These are phyloP conservation scores for Pheosia tremula DNA, from an alignment of 2,888 invertebrate genomes.

Conservation along the genomic window DNA sequence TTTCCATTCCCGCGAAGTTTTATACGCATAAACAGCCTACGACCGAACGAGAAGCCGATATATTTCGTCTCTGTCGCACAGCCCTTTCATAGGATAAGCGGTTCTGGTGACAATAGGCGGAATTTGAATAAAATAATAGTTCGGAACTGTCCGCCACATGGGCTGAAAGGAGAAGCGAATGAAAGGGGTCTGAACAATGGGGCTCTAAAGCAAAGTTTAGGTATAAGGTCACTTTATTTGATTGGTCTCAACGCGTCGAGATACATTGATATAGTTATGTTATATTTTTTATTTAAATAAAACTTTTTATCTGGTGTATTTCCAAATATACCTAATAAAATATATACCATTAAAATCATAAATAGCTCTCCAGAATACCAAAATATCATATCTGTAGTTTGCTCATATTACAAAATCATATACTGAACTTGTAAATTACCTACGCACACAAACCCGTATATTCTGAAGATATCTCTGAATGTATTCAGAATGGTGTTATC, in stretches of 20 bases:
- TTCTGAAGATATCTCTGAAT: not conserved
- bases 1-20: slow-evolving; percentile 35
- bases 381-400: not conserved
- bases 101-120: slow-evolving; percentile 54
- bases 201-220: slow-evolving; percentile 46
- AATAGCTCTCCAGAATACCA: no score
- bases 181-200: slow-evolving; percentile 52
- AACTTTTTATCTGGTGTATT: no score
- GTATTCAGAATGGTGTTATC: slow-evolving; percentile 1
- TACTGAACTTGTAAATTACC: not conserved
- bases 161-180: slow-evolving; percentile 37
- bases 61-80: slow-evolving; percentile 21
- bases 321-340: no score
- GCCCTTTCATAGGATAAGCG: slow-evolving; percentile 49
- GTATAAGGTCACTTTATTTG: slow-evolving; percentile 55
- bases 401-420: not conserved
- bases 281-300: no score
- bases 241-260: slow-evolving; percentile 36
- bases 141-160: slow-evolving; percentile 58
- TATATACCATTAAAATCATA: no score
- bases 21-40: slow-evolving; percentile 27
- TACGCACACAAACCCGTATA: not conserved
- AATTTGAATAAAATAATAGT: slow-evolving; percentile 79
- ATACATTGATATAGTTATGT: not conserved
- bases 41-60: slow-evolving; percentile 27